Evolutionary conservation across 2,888 invertebrate species (phyloP).

Genomic region (Harmothoe impar): DNA sequence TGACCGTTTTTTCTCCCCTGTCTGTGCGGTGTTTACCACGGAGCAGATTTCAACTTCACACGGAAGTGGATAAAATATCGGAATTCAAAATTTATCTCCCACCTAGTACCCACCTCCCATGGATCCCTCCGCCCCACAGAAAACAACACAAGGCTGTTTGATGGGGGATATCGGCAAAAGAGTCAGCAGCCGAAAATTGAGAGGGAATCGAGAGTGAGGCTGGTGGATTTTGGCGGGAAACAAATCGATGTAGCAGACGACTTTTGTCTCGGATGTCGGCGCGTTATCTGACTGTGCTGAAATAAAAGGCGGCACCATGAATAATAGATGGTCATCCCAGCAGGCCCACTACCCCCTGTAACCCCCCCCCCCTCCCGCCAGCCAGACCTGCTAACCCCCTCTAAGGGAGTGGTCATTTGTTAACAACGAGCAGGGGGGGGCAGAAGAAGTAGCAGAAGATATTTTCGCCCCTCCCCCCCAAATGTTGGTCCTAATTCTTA

Average conservation of each 20-base stretch:
- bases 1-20: no score
- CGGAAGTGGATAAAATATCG: background rate
- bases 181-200: slow-evolving; percentile 3
- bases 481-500: no score
- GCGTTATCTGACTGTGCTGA: slow-evolving; percentile 3
- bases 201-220: background rate
- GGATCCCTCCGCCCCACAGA: background rate
- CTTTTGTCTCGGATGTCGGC: background rate
- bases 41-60: slow-evolving; percentile 7
- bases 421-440: no score
- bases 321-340: slow-evolving; percentile 39
- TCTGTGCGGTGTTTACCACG: background rate
- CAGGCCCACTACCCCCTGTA: no score
- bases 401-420: no score
- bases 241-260: slow-evolving; percentile 34
- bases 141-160: background rate
- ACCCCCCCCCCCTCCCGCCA: no score
- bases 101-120: background rate
- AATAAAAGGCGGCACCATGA: slow-evolving; percentile 16
- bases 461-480: no score
- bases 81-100: background rate
- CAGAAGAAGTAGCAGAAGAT: no score
- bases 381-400: no score
- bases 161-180: background rate
- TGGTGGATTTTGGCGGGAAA: slow-evolving; percentile 30